Conservation (phyloP, 2,888 invertebrate species). For the Schrankia costaestrigalis region DNA sequence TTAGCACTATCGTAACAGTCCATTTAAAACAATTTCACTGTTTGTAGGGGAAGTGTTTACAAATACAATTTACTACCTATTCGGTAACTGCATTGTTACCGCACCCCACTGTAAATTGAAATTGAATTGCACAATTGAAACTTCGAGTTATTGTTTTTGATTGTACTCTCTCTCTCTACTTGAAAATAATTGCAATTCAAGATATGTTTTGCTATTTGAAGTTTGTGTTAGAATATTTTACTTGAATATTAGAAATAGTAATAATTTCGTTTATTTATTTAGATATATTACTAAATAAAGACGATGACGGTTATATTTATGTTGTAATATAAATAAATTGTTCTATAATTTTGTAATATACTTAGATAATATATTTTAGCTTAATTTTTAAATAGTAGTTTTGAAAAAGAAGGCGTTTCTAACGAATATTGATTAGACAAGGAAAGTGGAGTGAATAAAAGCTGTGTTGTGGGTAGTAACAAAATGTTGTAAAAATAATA, state of each 20-base stretch:
- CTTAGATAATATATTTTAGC: too few relatives aligned
- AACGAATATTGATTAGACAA: too few relatives aligned
- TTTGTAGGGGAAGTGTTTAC: conserved; percentile 51
- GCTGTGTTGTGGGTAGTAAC: background rate
- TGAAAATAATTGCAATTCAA: conserved; percentile 1
- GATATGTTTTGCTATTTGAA: background rate
- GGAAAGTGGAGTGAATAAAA: too few relatives aligned
- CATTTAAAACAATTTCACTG: conserved; percentile 28
- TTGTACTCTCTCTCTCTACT: conserved; percentile 6
- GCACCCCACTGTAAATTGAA: conserved; percentile 52
- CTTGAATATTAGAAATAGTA: too few relatives aligned
- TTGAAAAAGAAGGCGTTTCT: too few relatives aligned
- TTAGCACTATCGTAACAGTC: conserved; percentile 20
- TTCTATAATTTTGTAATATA: too few relatives aligned
- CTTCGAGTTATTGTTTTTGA: conserved; percentile 24
- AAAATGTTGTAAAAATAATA: conserved; percentile 4
- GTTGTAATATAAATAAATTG: too few relatives aligned
- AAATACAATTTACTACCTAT: conserved; percentile 65
- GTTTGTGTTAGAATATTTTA: too few relatives aligned
- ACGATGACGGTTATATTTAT: too few relatives aligned
- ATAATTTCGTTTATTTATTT: too few relatives aligned
- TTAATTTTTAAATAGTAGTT: too few relatives aligned
- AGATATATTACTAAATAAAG: too few relatives aligned
- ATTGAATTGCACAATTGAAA: conserved; percentile 64
- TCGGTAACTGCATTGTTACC: conserved; percentile 56